phyloP scores from a whole-genome alignment of 2,888 invertebrate genomes.

The Aleiodes testaceus region DNA sequence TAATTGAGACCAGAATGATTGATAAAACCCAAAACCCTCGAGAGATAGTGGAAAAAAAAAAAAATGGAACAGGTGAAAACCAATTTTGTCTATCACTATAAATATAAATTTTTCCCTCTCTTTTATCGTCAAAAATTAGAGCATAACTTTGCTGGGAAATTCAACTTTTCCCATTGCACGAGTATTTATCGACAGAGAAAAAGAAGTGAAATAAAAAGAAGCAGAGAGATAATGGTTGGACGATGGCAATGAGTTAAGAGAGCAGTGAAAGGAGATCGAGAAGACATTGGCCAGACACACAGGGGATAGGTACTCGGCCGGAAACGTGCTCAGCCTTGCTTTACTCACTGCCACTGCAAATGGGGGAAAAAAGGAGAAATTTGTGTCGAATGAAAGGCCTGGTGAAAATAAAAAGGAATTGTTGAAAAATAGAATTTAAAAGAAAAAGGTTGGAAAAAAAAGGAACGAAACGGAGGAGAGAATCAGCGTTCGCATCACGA shows the following conservation, averaged over 20 bases:
- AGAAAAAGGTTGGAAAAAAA: not conserved
- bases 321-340: constrained; percentile 17
- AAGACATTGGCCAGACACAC: constrained; percentile 20
- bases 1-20: not conserved
- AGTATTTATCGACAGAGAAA: constrained; percentile 8
- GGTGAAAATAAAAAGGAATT: constrained; percentile 7
- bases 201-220: no score
- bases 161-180: not conserved
- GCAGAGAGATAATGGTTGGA: not conserved
- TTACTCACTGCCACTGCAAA: not conserved
- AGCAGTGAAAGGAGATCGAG: constrained; percentile 15
- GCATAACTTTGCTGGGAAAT: constrained; percentile 12
- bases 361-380: not conserved
- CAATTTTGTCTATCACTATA: constrained; percentile 24
- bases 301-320: not conserved
- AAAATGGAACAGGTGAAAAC: constrained; percentile 18
- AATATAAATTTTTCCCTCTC: not conserved
- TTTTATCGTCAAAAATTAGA: constrained; percentile 49
- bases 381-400: constrained; percentile 1
- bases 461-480: not conserved
- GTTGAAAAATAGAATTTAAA: not conserved
- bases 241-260: constrained; percentile 16
- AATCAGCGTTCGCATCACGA: constrained; percentile 30
- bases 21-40: not conserved
- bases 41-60: not conserved